phyloP scores from a whole-genome alignment of 2,113 vertebrate genomes.

The Cyphomyrus discorhynchus region DNA sequence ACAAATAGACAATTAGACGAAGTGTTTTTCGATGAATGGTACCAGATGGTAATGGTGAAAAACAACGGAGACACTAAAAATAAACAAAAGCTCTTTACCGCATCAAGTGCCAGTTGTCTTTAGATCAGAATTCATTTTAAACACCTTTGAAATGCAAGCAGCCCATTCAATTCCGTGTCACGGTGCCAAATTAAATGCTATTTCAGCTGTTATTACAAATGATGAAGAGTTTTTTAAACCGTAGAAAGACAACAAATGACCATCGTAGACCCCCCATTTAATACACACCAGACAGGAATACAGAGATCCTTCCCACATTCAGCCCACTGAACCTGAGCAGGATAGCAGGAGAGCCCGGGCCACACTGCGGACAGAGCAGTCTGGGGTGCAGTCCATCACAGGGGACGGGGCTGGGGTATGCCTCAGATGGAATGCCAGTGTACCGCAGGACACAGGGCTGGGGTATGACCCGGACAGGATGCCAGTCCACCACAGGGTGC shows the following conservation, averaged over 20 bases:
- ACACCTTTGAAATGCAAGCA: slow-evolving; percentile 39
- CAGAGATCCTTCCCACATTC: neutral
- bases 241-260: slow-evolving; percentile 34
- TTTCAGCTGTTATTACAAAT: slow-evolving; percentile 43
- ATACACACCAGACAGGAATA: neutral
- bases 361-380: too few relatives aligned
- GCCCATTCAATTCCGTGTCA: slow-evolving; percentile 37
- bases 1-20: slow-evolving; percentile 26
- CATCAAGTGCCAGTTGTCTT: slow-evolving; percentile 39
- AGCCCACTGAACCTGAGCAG: neutral
- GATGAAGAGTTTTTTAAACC: slow-evolving; percentile 39
- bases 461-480: too few relatives aligned
- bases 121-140: slow-evolving; percentile 45
- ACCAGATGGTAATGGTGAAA: slow-evolving; percentile 33
- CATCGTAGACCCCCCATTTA: neutral
- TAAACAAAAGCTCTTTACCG: slow-evolving; percentile 21
- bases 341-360: too few relatives aligned
- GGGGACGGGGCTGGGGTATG: neutral
- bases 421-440: too few relatives aligned
- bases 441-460: too few relatives aligned
- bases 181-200: slow-evolving; percentile 40
- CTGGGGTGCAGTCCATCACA: neutral
- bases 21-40: slow-evolving; percentile 35
- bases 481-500: neutral
- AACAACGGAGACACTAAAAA: slow-evolving; percentile 25